A percentile compares a stretch with the other conserved stretches of the same genome.
phyloP scores from a whole-genome alignment of 1,140 invertebrate species.

The Caenorhabditis inopinata region DNA sequence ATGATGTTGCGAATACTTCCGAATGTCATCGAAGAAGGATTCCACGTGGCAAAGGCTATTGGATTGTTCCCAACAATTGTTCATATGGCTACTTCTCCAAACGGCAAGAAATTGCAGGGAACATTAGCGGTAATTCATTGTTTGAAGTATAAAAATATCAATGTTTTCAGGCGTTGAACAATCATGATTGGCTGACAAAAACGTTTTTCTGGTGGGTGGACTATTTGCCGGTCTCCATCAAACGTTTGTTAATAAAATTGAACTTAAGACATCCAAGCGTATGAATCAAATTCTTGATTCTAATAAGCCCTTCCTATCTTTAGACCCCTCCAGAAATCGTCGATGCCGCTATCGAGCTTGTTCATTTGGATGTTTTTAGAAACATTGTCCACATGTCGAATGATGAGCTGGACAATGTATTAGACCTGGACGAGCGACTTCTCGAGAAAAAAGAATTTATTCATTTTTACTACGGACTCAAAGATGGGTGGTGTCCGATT shows the following conservation, averaged over 20 bases:
- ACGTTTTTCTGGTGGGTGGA: conserved; percentile 44
- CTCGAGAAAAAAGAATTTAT: conserved; percentile 22
- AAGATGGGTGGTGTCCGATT: conserved; percentile 49
- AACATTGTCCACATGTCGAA: conserved; percentile 55
- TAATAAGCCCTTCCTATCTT: no score
- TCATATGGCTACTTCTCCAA: conserved; percentile 47
- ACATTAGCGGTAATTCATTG: conserved; percentile 26
- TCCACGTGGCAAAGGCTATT: conserved; percentile 46
- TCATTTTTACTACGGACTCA: conserved; percentile 48
- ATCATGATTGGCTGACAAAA: conserved; percentile 49
- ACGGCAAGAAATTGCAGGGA: conserved; percentile 39
- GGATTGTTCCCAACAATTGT: conserved; percentile 50
- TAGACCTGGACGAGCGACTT: conserved; percentile 36
- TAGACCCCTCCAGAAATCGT: conserved; percentile 47
- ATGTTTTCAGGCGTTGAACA: conserved; percentile 43
- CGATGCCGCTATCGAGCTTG: conserved; percentile 44
- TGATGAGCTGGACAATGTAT: conserved; percentile 49
- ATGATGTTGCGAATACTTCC: conserved; percentile 43
- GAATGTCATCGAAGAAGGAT: conserved; percentile 47
- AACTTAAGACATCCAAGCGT: conserved; percentile 31
- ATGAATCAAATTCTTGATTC: neutral
- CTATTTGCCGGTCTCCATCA: conserved; percentile 21
- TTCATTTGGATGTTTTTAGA: conserved; percentile 45
- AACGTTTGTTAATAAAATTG: conserved; percentile 42
- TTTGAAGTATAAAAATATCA: neutral